These are phyloP conservation scores for Chrysopilus asiliformis DNA, from an alignment of 2,888 invertebrate species.

Conservation along the genomic window DNA sequence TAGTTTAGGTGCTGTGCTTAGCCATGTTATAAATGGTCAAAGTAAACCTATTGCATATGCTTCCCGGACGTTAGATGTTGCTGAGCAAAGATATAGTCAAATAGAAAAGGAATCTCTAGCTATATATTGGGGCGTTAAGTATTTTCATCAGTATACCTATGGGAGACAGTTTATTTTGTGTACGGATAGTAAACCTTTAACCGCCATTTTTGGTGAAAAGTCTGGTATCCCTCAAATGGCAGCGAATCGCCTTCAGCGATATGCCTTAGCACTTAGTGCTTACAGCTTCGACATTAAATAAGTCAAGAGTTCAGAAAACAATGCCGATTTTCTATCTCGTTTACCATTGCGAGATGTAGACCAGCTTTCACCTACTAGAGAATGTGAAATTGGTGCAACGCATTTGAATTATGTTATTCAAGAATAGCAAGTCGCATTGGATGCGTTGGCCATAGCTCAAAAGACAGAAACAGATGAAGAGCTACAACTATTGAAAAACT, in stretches of 20 bases:
- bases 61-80: constrained; percentile 9
- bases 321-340: too few relatives aligned
- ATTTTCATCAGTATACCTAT: constrained; percentile 3
- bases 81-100: too few relatives aligned
- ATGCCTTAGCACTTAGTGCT: too few relatives aligned
- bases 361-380: too few relatives aligned
- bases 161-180: not conserved
- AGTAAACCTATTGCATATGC: constrained; percentile 9
- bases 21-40: constrained; percentile 1
- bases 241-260: constrained; percentile 8
- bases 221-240: constrained; percentile 7
- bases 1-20: constrained; percentile 9
- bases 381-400: too few relatives aligned
- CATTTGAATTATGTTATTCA: too few relatives aligned
- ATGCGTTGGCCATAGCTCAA: constrained; percentile 4
- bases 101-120: not conserved
- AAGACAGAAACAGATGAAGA: too few relatives aligned
- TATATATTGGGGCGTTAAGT: too few relatives aligned
- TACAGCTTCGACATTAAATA: too few relatives aligned
- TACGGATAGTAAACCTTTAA: constrained; percentile 8
- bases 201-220: constrained; percentile 8
- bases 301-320: too few relatives aligned
- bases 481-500: not conserved
- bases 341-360: too few relatives aligned
- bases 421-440: constrained; percentile 5